Evolutionary conservation across 1,140 invertebrate genomes (phyloP).

Genomic region (Pemphigus obesinymphae): DNA sequence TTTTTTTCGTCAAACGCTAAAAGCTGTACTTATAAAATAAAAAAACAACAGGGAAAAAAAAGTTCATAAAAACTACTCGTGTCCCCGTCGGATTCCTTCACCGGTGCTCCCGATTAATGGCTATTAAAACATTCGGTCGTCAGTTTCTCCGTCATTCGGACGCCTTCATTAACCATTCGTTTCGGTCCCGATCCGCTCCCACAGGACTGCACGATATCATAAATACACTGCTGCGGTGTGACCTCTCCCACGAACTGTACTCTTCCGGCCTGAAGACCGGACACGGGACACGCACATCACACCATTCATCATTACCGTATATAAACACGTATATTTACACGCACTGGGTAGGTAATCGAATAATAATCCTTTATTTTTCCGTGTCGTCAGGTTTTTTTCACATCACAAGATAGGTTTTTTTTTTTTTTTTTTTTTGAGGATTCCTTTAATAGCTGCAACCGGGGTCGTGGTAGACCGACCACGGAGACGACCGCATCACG

Average conservation of each 20-base stretch:
- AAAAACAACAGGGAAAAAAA: too few relatives aligned
- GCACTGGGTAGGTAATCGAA: neutral
- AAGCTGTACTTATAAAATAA: neutral
- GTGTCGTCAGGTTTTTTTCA: too few relatives aligned
- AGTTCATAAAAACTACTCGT: neutral
- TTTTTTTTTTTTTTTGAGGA: too few relatives aligned
- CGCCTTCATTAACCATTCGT: constrained; percentile 30
- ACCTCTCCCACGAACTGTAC: constrained; percentile 21
- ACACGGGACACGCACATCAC: neutral
- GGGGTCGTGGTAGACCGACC: too few relatives aligned
- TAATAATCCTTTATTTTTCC: too few relatives aligned
- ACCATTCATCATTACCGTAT: neutral
- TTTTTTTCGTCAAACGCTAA: neutral
- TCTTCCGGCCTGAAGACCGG: too few relatives aligned
- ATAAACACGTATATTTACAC: neutral
- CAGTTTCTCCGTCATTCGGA: neutral
- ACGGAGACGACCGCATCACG: too few relatives aligned
- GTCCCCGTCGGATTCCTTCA: neutral
- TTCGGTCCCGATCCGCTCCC: neutral
- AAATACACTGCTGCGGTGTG: neutral
- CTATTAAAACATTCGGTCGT: neutral
- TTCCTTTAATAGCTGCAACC: too few relatives aligned
- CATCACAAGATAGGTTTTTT: too few relatives aligned
- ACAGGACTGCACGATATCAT: neutral
- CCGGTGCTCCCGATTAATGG: neutral